phyloP scores from a whole-genome alignment of 2,797 vertebrate genomes.

The Pseudochirops cupreus region DNA sequence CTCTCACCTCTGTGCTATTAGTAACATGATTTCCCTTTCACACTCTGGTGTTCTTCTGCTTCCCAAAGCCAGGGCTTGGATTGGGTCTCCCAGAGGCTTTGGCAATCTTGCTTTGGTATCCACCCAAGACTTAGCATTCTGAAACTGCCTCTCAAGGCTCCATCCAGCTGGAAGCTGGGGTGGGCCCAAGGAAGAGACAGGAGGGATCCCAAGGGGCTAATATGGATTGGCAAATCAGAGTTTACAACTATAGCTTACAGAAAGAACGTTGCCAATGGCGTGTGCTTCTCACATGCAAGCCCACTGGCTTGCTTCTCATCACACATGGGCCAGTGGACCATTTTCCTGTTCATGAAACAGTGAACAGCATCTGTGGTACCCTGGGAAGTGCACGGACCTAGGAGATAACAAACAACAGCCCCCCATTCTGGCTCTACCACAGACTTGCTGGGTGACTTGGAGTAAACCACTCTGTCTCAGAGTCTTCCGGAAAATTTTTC shows the following conservation, averaged over 20 bases:
- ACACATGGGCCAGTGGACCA: background rate
- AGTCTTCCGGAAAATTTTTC: background rate
- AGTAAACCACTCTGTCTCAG: background rate
- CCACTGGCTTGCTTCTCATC: background rate
- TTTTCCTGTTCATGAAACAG: background rate
- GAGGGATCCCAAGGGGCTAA: background rate
- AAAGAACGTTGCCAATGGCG: background rate
- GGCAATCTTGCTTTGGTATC: background rate
- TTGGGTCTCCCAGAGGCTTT: background rate
- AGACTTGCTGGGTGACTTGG: background rate
- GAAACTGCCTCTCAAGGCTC: background rate
- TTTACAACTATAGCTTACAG: background rate
- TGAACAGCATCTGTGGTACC: background rate
- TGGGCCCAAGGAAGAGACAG: background rate
- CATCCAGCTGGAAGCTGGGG: background rate
- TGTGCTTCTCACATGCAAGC: background rate
- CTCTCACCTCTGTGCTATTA: background rate
- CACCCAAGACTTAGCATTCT: background rate
- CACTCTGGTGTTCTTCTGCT: background rate
- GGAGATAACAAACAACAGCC: background rate
- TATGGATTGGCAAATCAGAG: background rate
- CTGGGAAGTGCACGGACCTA: background rate
- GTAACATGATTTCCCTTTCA: background rate
- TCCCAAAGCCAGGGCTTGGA: background rate
- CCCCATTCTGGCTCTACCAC: background rate